Conservation (phyloP, 2,797 vertebrate species). For the Halcyon badia region DNA sequence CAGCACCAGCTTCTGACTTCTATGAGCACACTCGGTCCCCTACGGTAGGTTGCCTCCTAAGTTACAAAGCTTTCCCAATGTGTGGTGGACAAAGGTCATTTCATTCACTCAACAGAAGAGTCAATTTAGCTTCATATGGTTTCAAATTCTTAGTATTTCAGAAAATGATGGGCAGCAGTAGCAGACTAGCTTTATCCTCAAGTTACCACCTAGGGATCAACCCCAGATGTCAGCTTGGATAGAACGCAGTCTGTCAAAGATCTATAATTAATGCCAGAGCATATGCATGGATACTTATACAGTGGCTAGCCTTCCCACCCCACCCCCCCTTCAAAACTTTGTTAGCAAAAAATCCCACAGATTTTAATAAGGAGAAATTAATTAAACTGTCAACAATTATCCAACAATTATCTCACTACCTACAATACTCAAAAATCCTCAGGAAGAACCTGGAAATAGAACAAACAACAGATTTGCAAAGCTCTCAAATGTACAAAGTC, state of each 20-base stretch:
- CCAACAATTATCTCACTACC: neutral
- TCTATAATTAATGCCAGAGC: slow-evolving; percentile 22
- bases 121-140: neutral
- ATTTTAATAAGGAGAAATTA: neutral
- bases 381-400: neutral
- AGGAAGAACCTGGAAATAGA: neutral
- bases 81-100: neutral
- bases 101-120: neutral
- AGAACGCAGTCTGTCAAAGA: slow-evolving; percentile 27
- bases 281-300: neutral
- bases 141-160: slow-evolving; percentile 42
- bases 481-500: neutral
- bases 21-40: rapidly evolving
- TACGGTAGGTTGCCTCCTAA: neutral
- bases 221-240: slow-evolving; percentile 29
- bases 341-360: neutral
- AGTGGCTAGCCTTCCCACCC: neutral
- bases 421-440: neutral
- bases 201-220: slow-evolving; percentile 31
- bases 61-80: neutral
- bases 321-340: neutral
- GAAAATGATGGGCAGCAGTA: neutral
- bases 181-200: slow-evolving; percentile 6
- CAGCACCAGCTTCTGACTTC: neutral
- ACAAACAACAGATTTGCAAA: neutral